Percentiles rank a stretch among this genome's conserved stretches.
Conservation (phyloP, 2,888 invertebrate genomes). For the Camptogramma bilineatum region DNA sequence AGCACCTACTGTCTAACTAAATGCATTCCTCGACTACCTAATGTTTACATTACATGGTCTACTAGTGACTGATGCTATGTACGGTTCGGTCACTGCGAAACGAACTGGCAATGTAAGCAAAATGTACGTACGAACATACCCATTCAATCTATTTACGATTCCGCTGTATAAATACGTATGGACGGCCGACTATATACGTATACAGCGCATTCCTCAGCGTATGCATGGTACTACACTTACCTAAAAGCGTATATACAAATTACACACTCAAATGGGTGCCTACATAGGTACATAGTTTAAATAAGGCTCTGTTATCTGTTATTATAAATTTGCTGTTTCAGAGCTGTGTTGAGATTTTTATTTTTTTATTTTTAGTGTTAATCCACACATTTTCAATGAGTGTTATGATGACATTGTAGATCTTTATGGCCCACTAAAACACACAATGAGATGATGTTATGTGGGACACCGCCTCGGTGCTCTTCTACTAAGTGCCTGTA, state of each 20-base stretch:
- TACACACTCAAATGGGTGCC: conserved; percentile 50
- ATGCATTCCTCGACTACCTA: conserved; percentile 81
- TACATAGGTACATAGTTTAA: conserved; percentile 52
- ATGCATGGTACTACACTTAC: conserved; percentile 52
- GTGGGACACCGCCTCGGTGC: conserved; percentile 20
- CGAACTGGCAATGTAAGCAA: conserved; percentile 73
- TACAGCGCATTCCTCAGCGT: conserved; percentile 79
- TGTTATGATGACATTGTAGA: conserved; percentile 47
- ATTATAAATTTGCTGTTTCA: conserved; percentile 45
- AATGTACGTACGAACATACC: conserved; percentile 73
- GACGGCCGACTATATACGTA: conserved; percentile 62
- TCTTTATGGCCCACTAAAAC: conserved; percentile 47
- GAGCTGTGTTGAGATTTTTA: conserved; percentile 22
- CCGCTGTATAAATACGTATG: conserved; percentile 74
- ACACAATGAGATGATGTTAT: conserved; percentile 37
- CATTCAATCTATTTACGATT: conserved; percentile 85
- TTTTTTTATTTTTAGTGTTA: no score
- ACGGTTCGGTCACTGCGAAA: conserved; percentile 68
- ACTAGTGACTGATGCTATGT: conserved; percentile 67
- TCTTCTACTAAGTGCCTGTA: conserved; percentile 14
- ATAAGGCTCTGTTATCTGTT: conserved; percentile 46
- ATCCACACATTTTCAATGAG: no score
- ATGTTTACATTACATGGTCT: conserved; percentile 82
- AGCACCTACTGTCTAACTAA: conserved; percentile 80
- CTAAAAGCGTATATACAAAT: conserved; percentile 61